These are phyloP conservation scores for Lepilemur ruficaudatus DNA, from an alignment of 2,797 vertebrate genomes.

Conservation along the genomic window DNA sequence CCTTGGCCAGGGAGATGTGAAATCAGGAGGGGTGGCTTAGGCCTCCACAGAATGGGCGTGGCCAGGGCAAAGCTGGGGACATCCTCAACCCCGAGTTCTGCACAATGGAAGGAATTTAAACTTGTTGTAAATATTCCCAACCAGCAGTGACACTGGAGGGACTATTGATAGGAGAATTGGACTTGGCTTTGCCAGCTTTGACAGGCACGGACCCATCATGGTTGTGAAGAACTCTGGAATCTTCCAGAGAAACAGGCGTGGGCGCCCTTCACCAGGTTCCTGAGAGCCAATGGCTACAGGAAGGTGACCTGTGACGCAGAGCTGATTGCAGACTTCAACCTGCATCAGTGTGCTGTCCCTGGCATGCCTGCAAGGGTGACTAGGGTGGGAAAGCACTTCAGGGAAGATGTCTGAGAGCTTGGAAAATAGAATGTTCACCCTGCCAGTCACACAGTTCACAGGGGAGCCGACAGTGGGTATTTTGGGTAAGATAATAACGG, in stretches of 20 bases:
- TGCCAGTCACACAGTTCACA: not conserved
- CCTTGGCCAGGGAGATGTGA: not conserved
- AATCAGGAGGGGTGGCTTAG: not conserved
- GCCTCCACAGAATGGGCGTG: fast-evolving
- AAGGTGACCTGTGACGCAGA: not conserved
- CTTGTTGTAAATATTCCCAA: not conserved
- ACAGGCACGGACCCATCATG: not conserved
- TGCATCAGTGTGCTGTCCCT: not conserved
- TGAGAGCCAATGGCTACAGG: not conserved
- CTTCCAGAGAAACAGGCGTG: not conserved
- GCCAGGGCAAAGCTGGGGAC: not conserved
- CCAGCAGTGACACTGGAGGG: not conserved
- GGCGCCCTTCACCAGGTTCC: not conserved
- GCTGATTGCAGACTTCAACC: fast-evolving
- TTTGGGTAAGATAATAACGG: fast-evolving
- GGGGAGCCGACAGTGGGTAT: not conserved
- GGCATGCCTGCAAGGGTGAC: too few species aligned
- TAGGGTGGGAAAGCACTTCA: not conserved
- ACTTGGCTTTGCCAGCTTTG: not conserved
- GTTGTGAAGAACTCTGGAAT: not conserved
- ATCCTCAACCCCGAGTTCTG: too few species aligned
- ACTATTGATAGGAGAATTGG: not conserved
- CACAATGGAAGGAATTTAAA: not conserved
- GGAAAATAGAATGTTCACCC: not conserved
- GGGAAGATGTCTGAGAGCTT: not conserved